Evolutionary conservation across 2,113 vertebrate genomes (phyloP).

Genomic region (Sciurus niger): DNA sequence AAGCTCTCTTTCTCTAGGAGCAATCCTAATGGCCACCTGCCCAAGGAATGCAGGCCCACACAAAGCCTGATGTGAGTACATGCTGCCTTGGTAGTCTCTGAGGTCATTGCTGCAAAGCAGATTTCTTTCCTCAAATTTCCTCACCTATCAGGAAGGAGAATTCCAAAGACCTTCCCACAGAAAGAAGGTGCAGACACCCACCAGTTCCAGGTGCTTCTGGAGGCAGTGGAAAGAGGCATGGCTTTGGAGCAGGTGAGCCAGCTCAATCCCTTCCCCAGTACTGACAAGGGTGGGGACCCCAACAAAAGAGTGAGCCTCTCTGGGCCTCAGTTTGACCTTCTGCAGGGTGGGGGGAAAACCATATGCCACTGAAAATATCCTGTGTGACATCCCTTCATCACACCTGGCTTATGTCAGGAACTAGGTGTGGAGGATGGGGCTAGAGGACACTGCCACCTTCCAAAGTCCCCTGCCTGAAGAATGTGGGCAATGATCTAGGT

Average conservation of each 20-base stretch:
- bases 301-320: neutral
- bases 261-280: neutral
- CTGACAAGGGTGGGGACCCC: neutral
- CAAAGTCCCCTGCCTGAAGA: neutral
- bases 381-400: neutral
- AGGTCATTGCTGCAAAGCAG: neutral
- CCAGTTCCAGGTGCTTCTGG: neutral
- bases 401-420: rapidly evolving
- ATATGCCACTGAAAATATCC: rapidly evolving
- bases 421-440: neutral
- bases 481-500: neutral
- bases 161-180: neutral
- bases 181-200: neutral
- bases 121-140: neutral
- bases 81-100: neutral
- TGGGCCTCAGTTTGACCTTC: neutral
- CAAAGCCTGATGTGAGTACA: no score
- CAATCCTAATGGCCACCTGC: neutral
- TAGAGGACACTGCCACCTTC: neutral
- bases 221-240: rapidly evolving
- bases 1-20: neutral
- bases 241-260: no score
- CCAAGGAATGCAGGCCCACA: neutral
- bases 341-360: no score
- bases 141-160: neutral